Conservation (phyloP, 2,797 vertebrate genomes). For the Eptatretus atami region DNA sequence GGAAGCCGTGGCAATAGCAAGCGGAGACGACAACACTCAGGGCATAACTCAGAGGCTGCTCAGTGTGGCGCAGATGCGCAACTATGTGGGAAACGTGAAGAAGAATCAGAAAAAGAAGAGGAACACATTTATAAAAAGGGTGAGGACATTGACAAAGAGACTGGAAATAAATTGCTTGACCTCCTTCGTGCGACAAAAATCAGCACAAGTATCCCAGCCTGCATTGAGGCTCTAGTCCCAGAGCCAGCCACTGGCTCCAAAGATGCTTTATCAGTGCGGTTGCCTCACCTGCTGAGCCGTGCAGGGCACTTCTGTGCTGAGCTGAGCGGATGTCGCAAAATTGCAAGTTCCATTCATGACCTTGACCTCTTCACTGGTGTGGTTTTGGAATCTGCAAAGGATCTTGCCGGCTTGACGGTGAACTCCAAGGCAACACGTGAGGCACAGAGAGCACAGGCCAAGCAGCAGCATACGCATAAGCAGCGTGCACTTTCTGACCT, state of each 20-base stretch:
- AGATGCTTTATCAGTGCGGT: constrained; percentile 27
- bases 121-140: no score
- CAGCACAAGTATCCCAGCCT: no score
- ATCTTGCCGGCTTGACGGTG: constrained; percentile 36
- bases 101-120: no score
- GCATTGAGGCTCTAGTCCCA: no score
- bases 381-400: constrained; percentile 29
- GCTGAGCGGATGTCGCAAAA: constrained; percentile 24
- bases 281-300: constrained; percentile 34
- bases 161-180: no score
- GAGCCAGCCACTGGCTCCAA: not conserved
- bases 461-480: constrained; percentile 76
- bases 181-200: no score
- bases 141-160: no score
- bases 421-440: constrained; percentile 37
- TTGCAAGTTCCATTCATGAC: constrained; percentile 34
- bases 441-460: constrained; percentile 46
- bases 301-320: constrained; percentile 48
- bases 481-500: constrained; percentile 64
- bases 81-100: no score
- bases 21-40: constrained; percentile 14
- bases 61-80: constrained; percentile 16
- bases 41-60: constrained; percentile 30
- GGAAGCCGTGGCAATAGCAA: constrained; percentile 19
- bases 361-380: constrained; percentile 54